phyloP scores from a whole-genome alignment of 2,888 invertebrate species.

The Trichopoda pennipes region DNA sequence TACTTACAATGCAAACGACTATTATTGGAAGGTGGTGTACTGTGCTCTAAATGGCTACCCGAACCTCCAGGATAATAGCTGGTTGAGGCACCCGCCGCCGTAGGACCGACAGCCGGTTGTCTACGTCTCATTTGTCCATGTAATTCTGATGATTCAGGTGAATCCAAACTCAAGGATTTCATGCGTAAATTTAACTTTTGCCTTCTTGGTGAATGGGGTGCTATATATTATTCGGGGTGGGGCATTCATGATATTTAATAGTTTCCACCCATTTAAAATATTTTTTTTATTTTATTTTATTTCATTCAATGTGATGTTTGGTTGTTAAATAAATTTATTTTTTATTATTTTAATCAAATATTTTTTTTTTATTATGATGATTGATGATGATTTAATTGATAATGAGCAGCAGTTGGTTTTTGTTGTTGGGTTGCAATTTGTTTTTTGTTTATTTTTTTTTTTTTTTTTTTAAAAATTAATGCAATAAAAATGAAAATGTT shows the following conservation, averaged over 20 bases:
- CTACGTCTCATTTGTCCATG: constrained; percentile 88
- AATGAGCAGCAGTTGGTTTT: constrained; percentile 61
- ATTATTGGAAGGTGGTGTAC: constrained; percentile 82
- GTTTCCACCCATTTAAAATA: constrained; percentile 12
- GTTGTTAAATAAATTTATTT: background rate
- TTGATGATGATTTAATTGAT: constrained; percentile 59
- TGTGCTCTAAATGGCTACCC: constrained; percentile 81
- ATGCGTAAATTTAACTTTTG: constrained; percentile 98
- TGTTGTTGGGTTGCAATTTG: constrained; percentile 18
- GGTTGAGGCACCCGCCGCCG: constrained; percentile 77
- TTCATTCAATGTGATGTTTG: no score
- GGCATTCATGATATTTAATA: constrained; percentile 15
- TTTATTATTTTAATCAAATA: constrained; percentile 20
- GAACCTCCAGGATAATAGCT: constrained; percentile 79
- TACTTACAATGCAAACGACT: constrained; percentile 85
- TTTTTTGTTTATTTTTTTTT: constrained; percentile 14
- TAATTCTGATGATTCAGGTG: constrained; percentile 94
- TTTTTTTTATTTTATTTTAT: background rate
- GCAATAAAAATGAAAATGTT: constrained; percentile 52
- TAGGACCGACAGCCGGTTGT: constrained; percentile 84
- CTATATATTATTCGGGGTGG: constrained; percentile 81
- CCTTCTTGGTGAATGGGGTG: constrained; percentile 96
- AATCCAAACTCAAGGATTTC: constrained; percentile 98
- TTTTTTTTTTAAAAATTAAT: constrained; percentile 46
- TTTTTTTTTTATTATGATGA: constrained; percentile 55